These are phyloP conservation scores for Drosophila obscura DNA, from an alignment of 1,140 invertebrate species.

Conservation along the genomic window DNA sequence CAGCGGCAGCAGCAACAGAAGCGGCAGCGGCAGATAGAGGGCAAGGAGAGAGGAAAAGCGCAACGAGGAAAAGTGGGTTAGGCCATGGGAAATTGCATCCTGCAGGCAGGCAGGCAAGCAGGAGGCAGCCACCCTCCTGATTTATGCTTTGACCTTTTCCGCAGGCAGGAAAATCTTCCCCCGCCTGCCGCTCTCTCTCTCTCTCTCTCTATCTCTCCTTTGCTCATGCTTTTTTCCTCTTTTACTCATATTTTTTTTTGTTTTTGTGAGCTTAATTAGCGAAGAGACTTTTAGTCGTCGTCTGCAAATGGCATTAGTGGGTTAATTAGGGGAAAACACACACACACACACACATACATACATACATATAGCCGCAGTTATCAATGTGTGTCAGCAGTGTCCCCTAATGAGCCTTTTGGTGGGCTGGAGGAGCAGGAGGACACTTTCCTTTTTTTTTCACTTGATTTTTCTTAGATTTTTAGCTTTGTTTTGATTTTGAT, in stretches of 20 bases:
- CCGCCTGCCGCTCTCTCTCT: constrained; percentile 30
- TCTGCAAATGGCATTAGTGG: constrained; percentile 73
- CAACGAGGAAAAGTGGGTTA: constrained; percentile 59
- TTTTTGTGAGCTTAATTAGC: constrained; percentile 68
- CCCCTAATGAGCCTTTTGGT: constrained; percentile 57
- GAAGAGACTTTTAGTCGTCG: constrained; percentile 39
- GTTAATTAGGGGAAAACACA: constrained; percentile 67
- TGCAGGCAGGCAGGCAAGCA: background rate
- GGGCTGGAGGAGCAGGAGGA: constrained; percentile 3
- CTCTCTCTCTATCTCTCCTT: constrained; percentile 13
- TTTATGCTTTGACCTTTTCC: constrained; percentile 81
- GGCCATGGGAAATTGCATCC: constrained; percentile 66
- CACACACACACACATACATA: constrained; percentile 28
- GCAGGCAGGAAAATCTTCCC: constrained; percentile 58
- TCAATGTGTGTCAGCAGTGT: constrained; percentile 63
- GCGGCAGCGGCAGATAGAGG: background rate
- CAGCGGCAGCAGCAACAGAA: background rate
- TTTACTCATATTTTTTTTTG: constrained; percentile 42
- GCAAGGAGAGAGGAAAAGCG: background rate
- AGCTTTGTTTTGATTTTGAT: constrained; percentile 52
- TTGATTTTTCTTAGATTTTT: constrained; percentile 8
- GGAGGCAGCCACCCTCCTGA: constrained; percentile 37
- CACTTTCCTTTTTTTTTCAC: constrained; percentile 4
- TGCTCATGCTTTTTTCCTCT: constrained; percentile 3
- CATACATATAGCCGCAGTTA: constrained; percentile 31